Evolutionary conservation across 2,113 vertebrate species (phyloP), one percentile per base, ranked within the genome.

Genomic region (Tupaia tana): DNA sequence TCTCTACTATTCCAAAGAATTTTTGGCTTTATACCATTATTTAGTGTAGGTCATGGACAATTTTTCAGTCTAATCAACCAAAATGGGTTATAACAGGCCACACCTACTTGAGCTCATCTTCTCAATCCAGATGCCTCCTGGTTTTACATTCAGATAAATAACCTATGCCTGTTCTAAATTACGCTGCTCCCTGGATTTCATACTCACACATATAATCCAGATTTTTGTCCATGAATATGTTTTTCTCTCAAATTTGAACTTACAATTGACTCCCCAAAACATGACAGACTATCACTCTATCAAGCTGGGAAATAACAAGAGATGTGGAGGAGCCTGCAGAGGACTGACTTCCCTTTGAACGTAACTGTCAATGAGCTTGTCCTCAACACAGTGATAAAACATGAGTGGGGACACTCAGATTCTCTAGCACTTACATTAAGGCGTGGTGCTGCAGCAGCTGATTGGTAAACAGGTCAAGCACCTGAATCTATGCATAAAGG

Each of bases 11-110:
- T 61, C 3, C 18, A 84, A 94, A 75, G 14, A 34, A 52, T n/a
- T 63, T 96, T 67, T 95, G 7, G 12, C 8, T 84, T 88, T n/a
- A 88, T 90, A 58, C 54, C 69, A 7, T 29, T 20, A 83, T 43
- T 89, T 75, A 70, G 66, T 29, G 3, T 29, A 94, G 16, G 4
- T 6, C 25, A 85, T 22, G 7, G 10, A 77, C 84, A 75, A 66
- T 81, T 90, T 88, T 77, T 91, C 14, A 31, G 12, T 56, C 16
- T 91, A 73, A 70, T 91, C 9, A 64, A n/a, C 8, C 5, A 67
- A 79, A 78, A 83, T 12, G 73, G 31, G 29, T 34, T 52, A 34
- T 31, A 61, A 19, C 10, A 69, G 16, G 1, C 0, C 20, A 22
- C 22, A 78, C 15, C 59, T 81, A 1, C 24, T 75, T 20, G 10